Conservation (phyloP, 2,113 vertebrate genomes). For the Nannospalax galili region DNA sequence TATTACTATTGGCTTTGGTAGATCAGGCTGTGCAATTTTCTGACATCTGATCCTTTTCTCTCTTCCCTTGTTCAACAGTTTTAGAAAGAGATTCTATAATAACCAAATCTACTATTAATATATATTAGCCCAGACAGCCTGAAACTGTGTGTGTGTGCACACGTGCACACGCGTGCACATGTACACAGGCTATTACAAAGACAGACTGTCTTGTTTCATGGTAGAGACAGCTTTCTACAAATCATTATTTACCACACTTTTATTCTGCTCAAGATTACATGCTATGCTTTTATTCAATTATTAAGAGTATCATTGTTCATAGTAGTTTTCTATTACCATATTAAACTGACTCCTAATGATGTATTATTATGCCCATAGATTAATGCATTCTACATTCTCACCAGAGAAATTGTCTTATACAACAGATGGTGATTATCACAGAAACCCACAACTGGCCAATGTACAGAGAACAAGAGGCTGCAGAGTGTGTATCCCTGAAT, state of each 20-base stretch:
- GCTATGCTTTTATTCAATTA: background rate
- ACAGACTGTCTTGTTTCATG: too few relatives aligned
- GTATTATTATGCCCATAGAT: too few relatives aligned
- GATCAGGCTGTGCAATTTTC: background rate
- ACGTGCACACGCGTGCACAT: background rate
- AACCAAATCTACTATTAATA: too few relatives aligned
- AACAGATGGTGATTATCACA: too few relatives aligned
- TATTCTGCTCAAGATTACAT: background rate
- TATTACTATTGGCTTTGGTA: background rate
- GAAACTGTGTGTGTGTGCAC: background rate
- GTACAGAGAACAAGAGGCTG: too few relatives aligned
- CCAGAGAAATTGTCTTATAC: too few relatives aligned
- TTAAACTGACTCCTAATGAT: too few relatives aligned
- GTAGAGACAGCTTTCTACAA: background rate
- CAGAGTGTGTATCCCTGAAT: too few relatives aligned
- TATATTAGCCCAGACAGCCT: background rate
- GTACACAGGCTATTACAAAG: background rate
- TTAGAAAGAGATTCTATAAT: background rate
- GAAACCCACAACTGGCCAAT: too few relatives aligned
- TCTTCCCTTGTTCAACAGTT: background rate
- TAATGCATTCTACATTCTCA: too few relatives aligned
- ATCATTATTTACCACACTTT: background rate
- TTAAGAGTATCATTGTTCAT: too few relatives aligned
- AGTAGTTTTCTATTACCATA: too few relatives aligned
- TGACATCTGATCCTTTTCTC: background rate